Evolutionary conservation across 2,888 invertebrate genomes (phyloP).

Genomic region (Drosophila barbarae): DNA sequence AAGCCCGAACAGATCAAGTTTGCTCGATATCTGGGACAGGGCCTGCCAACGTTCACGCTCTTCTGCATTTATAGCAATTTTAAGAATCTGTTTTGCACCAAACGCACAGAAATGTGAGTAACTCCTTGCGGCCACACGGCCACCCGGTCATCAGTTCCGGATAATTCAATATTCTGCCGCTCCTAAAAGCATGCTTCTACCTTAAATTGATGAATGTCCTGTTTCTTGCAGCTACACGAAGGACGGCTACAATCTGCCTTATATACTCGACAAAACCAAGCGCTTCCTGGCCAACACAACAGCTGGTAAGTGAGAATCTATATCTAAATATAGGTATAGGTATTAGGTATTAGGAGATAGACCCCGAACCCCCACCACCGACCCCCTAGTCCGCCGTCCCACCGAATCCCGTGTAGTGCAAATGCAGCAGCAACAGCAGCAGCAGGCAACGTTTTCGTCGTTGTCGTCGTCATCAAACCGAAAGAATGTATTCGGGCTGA

Average conservation of each 20-base stretch:
- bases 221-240: conserved; percentile 75
- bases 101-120: conserved; percentile 80
- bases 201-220: conserved; percentile 17
- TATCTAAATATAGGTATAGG: conserved; percentile 26
- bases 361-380: neutral
- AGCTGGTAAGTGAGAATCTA: conserved; percentile 75
- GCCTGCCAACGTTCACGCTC: conserved; percentile 79
- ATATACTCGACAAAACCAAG: conserved; percentile 80
- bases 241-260: conserved; percentile 80
- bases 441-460: conserved; percentile 3
- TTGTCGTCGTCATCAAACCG: conserved; percentile 38
- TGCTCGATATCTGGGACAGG: conserved; percentile 79
- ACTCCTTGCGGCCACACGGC: neutral
- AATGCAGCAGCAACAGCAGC: conserved; percentile 72
- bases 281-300: conserved; percentile 79
- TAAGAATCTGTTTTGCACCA: conserved; percentile 80
- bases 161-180: conserved; percentile 7
- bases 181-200: conserved; percentile 30
- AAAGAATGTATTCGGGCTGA: conserved; percentile 38
- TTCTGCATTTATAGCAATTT: conserved; percentile 80
- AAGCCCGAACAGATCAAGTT: conserved; percentile 80
- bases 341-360: conserved; percentile 12
- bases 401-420: conserved; percentile 51
- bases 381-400: neutral
- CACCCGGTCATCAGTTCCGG: neutral